Percentiles rank a stretch among this genome's conserved stretches.
Conservation (phyloP, 2,797 vertebrate genomes). For the Ptychadena robeensis region DNA sequence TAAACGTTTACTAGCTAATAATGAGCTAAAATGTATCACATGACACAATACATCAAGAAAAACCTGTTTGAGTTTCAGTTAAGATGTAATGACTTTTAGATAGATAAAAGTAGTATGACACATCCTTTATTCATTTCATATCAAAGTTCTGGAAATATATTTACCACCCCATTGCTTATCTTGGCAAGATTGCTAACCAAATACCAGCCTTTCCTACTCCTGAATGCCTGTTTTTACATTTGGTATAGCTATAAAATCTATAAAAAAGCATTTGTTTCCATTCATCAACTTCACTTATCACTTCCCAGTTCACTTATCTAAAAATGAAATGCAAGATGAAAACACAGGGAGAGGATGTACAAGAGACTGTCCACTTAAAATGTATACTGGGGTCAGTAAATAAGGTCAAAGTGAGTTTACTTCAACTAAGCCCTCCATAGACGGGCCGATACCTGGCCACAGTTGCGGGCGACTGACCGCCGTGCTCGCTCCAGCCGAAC, state of each 20-base stretch:
- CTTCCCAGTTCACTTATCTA: too few species aligned
- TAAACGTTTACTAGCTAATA: not conserved
- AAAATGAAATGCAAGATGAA: not conserved
- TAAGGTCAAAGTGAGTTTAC: not conserved
- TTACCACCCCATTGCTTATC: constrained; percentile 37
- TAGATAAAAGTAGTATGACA: not conserved
- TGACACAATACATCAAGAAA: constrained; percentile 21
- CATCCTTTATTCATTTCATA: constrained; percentile 24
- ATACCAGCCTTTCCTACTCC: constrained; percentile 20
- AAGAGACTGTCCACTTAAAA: not conserved
- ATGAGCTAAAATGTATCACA: too few species aligned
- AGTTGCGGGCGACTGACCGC: too few species aligned
- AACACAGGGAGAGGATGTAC: not conserved
- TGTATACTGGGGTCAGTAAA: not conserved
- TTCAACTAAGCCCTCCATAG: too few species aligned
- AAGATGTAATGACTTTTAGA: constrained; percentile 25
- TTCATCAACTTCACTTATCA: too few species aligned
- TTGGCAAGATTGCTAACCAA: constrained; percentile 58
- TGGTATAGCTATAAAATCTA: not conserved
- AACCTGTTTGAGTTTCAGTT: constrained; percentile 57
- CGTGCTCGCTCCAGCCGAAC: too few species aligned
- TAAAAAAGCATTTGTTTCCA: not conserved
- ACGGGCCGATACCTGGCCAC: too few species aligned
- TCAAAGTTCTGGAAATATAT: constrained; percentile 2
- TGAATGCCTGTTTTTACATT: not conserved